Conservation (phyloP, 2,888 invertebrate genomes). For the Euzophera pinguis region DNA sequence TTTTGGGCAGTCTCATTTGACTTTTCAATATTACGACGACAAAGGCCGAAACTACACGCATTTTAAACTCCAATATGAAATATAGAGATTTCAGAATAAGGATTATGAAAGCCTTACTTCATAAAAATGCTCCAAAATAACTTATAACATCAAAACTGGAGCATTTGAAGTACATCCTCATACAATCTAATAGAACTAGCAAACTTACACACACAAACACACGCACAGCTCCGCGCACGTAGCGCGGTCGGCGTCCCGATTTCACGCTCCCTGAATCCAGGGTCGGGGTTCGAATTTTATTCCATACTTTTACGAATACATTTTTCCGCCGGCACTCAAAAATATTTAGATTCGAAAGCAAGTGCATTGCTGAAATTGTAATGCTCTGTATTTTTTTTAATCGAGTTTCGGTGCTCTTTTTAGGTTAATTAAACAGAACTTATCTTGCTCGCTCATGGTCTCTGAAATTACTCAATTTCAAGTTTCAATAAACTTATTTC, state of each 20-base stretch:
- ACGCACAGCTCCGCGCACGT: conserved; percentile 18
- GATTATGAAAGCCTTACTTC: no score
- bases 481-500: no score
- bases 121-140: not conserved
- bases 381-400: conserved; percentile 1
- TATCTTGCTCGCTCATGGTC: no score
- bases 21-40: no score
- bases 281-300: conserved; percentile 20
- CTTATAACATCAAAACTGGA: not conserved
- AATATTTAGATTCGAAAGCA: conserved; percentile 22
- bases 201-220: not conserved
- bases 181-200: conserved; percentile 8
- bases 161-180: not conserved
- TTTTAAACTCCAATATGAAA: no score
- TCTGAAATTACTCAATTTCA: no score
- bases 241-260: conserved; percentile 26
- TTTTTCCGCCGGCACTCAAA: conserved; percentile 19
- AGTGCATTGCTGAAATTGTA: conserved; percentile 3
- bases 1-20: no score
- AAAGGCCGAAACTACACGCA: no score
- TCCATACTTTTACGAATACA: conserved; percentile 23
- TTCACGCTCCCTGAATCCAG: conserved; percentile 31
- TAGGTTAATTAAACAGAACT: not conserved
- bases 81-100: no score
- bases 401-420: not conserved